Evolutionary conservation across 2,797 vertebrate genomes (phyloP), one percentile per base, ranked within the genome.

Genomic region (Cryptoblepharus egeriae): DNA sequence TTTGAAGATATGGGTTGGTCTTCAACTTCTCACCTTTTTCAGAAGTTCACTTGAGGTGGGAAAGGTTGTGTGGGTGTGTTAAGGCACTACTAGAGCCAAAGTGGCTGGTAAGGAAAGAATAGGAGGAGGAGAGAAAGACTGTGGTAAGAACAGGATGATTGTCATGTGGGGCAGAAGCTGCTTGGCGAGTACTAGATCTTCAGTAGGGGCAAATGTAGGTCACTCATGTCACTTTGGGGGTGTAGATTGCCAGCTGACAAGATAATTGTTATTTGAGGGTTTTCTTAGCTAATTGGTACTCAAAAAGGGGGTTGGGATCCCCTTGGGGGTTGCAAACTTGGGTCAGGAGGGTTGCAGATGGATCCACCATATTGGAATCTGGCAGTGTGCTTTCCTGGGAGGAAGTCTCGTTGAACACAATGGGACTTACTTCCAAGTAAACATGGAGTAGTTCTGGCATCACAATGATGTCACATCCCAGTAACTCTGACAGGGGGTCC

Each of bases 1-100:
- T 74, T 49, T 6, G 30, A 67, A 45, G 67, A 63, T 77, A 39
- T 30, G 18, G 30, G 58, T 77, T 30, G 24, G n/a, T 42, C 60
- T 65, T 65, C 42, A 77, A 73, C 15, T 68, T 84, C 76, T 68
- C 82, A 84, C 82, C 69, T 74, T 67, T n/a, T 65, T 39, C 69
- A 55, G 69, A 22, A 63, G 37, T 69, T 84, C 28, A 60, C 55
- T 60, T 5, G 8, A n/a, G 61, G 61, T 74, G 61, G 70, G 63
- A 84, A 84, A 60, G 18, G 30, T 26, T 37, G 70, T 49, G 82
- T 79, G 61, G 76, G 76, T 67, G 60, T 58, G 68, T 39, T 30
- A 39, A 77, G 69, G 67, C 32, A 24, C 5, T 37, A 20, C 35
- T 71, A 26, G 42, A n/a, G 45, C 61, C 76, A 42, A 58, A 39